Base-by-base conservation (phyloP, 2,797 vertebrate genomes). In the Anguilla anguilla region DNA sequence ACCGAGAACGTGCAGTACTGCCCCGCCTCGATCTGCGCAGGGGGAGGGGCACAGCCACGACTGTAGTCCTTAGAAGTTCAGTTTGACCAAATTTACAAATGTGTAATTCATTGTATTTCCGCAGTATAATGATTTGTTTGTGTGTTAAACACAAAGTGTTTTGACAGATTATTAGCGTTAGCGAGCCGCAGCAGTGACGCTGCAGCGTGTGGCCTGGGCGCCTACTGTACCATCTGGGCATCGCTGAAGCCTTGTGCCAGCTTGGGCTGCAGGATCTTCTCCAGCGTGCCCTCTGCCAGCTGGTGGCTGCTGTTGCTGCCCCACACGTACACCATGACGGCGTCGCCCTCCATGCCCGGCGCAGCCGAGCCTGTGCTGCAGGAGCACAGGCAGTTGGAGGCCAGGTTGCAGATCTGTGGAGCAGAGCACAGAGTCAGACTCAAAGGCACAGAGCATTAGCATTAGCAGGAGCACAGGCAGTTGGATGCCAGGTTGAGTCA, bases 251-350 rank as follows among this genome's bases (percentile, higher is more conserved):
- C 96, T 88, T 97, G 96, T 0, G 96, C 96, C 67, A 96, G 92
- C 91, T 97, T 97, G 87, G 96, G 96, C 89, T 97, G 94, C 87
- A 97, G 92, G 90, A 97, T 97, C 94, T 97, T 97, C 93, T 97
- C 96, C 90, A 97, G 94, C 0, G 96, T 97, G 90, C 96, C 96
- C 90, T 97, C 96, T n/a, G 96, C 96, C 87, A 97, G 94, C 92
- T 97, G 96, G 93, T 97, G 96, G 89, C 96, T 97, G 93, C 96
- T 97, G 94, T 97, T 97, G 93, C 96, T 97, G 87, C 96, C 96
- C 96, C 96, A 97, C 86, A 97, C 96, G 64, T 96, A 96, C 90
- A 97, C 96, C 94, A 95, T 92, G 61, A 97, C 94, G 0, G 93
- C 87, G 64, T 97, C 96, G 0, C 87, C 92, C 87, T 96, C 95